Percentiles rank a stretch among this genome's conserved stretches.
Conservation (phyloP, 2,888 invertebrate species). For the Salticus scenicus region DNA sequence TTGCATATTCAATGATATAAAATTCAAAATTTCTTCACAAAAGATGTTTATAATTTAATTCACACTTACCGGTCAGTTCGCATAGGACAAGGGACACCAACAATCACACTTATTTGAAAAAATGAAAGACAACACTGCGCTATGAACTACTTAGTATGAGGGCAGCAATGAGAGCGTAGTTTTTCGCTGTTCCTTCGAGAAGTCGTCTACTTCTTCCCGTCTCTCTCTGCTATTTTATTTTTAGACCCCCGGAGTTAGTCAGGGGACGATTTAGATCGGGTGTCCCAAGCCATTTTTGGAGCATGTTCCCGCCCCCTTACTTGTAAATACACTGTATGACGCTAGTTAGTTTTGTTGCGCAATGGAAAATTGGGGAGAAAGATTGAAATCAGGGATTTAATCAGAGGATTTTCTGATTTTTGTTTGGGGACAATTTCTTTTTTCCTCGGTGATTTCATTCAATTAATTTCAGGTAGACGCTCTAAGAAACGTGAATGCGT, state of each 20-base stretch:
- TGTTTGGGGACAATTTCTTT: background rate
- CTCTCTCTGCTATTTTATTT: constrained; percentile 53
- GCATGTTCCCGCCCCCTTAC: constrained; percentile 50
- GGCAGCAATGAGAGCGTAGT: constrained; percentile 64
- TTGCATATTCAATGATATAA: no score
- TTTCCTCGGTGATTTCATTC: background rate
- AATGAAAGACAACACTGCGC: constrained; percentile 18
- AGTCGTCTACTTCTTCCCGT: constrained; percentile 16
- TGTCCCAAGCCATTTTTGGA: constrained; percentile 72
- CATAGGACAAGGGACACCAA: constrained; percentile 22
- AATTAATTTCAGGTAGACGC: background rate
- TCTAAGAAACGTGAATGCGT: background rate
- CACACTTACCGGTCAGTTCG: constrained; percentile 47
- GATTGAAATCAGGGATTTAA: constrained; percentile 31
- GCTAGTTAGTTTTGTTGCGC: constrained; percentile 24
- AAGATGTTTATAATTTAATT: no score
- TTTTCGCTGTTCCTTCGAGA: constrained; percentile 43
- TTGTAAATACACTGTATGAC: background rate
- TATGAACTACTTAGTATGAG: constrained; percentile 56
- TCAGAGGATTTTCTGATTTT: background rate
- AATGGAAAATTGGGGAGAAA: constrained; percentile 36
- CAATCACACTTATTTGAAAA: constrained; percentile 17
- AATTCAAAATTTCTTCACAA: no score
- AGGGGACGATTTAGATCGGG: constrained; percentile 70
- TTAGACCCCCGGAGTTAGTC: constrained; percentile 42